A percentile compares a stretch with the other conserved stretches of the same genome.
Conservation (phyloP, 2,888 invertebrate species). For the Harpalus rufipes region DNA sequence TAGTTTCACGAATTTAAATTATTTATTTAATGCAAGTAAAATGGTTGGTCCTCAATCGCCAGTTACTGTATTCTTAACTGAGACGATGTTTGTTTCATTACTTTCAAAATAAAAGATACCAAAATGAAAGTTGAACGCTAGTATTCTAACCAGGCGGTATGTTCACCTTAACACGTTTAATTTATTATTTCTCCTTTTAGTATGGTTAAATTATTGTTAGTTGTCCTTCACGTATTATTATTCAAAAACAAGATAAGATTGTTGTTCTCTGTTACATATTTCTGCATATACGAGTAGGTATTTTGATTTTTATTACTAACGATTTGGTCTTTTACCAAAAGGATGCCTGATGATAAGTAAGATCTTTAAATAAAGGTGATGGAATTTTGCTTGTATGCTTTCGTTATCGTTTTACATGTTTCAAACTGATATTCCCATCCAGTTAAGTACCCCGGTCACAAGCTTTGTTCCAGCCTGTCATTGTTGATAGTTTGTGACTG, state of each 20-base stretch:
- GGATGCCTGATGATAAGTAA: not conserved
- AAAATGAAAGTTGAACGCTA: not conserved
- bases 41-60: too few species aligned
- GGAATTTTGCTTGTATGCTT: conserved; percentile 39
- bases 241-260: not conserved
- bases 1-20: too few species aligned
- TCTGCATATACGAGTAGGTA: not conserved
- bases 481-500: too few species aligned
- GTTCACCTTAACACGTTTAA: not conserved
- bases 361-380: conserved; percentile 55
- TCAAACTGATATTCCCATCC: conserved; percentile 58
- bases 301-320: not conserved
- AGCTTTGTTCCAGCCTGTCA: too few species aligned
- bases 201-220: not conserved
- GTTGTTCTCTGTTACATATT: not conserved
- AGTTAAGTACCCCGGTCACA: conserved; percentile 25
- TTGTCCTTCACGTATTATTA: not conserved
- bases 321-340: not conserved
- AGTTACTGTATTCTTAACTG: too few species aligned
- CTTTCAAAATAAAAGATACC: not conserved
- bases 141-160: not conserved
- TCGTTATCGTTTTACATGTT: conserved; percentile 61
- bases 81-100: not conserved
- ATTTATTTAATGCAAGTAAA: too few species aligned
- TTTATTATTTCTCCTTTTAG: not conserved